These are phyloP conservation scores for Zaprionus lachaisei DNA, from an alignment of 1,140 invertebrate genomes.

Conservation along the genomic window DNA sequence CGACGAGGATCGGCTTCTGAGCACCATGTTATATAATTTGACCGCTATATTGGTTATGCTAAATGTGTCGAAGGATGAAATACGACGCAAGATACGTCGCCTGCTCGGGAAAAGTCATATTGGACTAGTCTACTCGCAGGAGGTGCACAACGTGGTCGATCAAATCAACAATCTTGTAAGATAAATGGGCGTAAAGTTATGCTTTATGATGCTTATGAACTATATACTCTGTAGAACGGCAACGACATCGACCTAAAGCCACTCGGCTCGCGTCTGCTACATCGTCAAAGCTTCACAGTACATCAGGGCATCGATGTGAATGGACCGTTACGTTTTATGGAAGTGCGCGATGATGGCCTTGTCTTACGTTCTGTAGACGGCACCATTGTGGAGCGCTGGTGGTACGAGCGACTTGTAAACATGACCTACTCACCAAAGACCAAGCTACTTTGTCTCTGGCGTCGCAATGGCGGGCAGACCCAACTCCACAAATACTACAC, in stretches of 20 bases:
- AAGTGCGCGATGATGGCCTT: constrained; percentile 98
- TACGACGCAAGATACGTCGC: constrained; percentile 96
- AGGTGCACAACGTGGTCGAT: constrained; percentile 98
- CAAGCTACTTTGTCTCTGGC: constrained; percentile 98
- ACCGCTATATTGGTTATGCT: constrained; percentile 98
- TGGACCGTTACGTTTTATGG: constrained; percentile 97
- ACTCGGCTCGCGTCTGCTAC: constrained; percentile 94
- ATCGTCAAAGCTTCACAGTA: constrained; percentile 98
- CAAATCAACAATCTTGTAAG: constrained; percentile 96
- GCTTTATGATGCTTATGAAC: not conserved
- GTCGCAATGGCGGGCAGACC: constrained; percentile 92
- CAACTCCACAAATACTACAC: constrained; percentile 99
- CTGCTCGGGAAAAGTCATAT: constrained; percentile 99
- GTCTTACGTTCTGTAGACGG: constrained; percentile 93
- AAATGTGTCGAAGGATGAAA: constrained; percentile 93
- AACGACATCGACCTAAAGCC: constrained; percentile 99
- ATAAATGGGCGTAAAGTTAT: not conserved
- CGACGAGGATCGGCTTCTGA: constrained; percentile 98
- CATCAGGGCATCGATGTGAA: constrained; percentile 96
- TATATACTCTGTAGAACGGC: constrained; percentile 88
- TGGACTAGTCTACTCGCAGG: constrained; percentile 97
- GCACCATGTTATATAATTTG: constrained; percentile 98
- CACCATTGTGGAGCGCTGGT: constrained; percentile 98
- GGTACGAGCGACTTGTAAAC: constrained; percentile 99
- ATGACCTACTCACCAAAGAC: constrained; percentile 99